Conservation (phyloP, 1,140 invertebrate species). For the Rhynchophorus ferrugineus region DNA sequence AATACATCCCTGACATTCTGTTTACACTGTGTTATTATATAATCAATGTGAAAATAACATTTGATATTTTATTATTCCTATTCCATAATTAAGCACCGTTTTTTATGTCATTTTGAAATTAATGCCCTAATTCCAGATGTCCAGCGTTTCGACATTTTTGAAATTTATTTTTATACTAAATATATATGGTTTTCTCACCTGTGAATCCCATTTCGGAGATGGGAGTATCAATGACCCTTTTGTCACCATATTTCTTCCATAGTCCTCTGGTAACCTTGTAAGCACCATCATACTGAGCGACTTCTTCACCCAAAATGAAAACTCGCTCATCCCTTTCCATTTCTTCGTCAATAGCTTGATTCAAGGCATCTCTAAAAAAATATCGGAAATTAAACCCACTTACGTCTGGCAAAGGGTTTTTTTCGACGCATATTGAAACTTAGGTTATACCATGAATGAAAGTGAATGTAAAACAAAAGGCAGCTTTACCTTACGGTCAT, state of each 20-base stretch:
- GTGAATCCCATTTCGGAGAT: slow-evolving; percentile 98
- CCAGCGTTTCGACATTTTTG: no score
- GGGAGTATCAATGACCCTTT: slow-evolving; percentile 94
- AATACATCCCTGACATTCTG: no score
- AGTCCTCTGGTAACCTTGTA: slow-evolving; percentile 94
- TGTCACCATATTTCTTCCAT: slow-evolving; percentile 98
- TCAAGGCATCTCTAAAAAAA: slow-evolving; percentile 78
- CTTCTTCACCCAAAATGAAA: slow-evolving; percentile 91
- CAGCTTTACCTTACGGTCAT: slow-evolving; percentile 65
- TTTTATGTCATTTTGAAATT: no score
- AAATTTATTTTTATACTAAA: no score
- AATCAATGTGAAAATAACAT: no score
- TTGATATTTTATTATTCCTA: no score
- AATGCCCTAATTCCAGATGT: no score
- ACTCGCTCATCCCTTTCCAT: slow-evolving; percentile 91
- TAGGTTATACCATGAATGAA: background rate
- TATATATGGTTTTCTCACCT: no score
- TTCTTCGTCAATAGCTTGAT: slow-evolving; percentile 95
- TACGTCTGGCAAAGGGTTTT: background rate
- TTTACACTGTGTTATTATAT: no score
- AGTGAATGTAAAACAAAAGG: background rate
- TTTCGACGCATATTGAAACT: no score
- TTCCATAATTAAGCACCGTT: no score
- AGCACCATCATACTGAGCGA: slow-evolving; percentile 96
- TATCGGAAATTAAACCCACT: background rate